phyloP scores from a whole-genome alignment of 1,140 invertebrate species.

The Rhyzopertha dominica region DNA sequence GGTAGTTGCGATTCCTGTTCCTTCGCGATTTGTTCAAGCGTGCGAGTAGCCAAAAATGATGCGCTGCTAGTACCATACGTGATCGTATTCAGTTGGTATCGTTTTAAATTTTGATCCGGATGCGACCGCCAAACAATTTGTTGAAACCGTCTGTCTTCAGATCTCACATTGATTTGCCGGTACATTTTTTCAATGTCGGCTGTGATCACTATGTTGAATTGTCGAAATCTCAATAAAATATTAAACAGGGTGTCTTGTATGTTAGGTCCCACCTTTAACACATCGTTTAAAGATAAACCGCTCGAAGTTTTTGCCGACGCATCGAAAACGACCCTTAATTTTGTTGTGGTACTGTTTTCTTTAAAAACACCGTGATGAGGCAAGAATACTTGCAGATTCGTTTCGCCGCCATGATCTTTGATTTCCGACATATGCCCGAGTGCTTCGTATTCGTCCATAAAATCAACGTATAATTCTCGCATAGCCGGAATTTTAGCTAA shows the following conservation, averaged over 20 bases:
- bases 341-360: constrained; percentile 33
- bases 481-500: constrained; percentile 8
- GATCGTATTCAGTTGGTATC: constrained; percentile 29
- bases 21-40: constrained; percentile 23
- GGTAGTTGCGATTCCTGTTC: constrained; percentile 23
- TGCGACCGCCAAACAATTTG: constrained; percentile 43
- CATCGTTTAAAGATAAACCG: constrained; percentile 32
- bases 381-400: too few relatives aligned
- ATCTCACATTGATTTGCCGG: constrained; percentile 35
- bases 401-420: constrained; percentile 5
- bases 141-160: constrained; percentile 37
- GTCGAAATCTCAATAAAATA: constrained; percentile 20
- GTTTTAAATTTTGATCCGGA: constrained; percentile 25
- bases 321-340: constrained; percentile 41
- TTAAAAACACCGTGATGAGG: constrained; percentile 45
- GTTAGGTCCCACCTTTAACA: constrained; percentile 28
- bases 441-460: constrained; percentile 36
- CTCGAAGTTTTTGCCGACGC: constrained; percentile 30
- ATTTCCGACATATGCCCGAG: constrained; percentile 29
- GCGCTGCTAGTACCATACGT: constrained; percentile 34
- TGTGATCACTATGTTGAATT: constrained; percentile 22
- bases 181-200: constrained; percentile 42
- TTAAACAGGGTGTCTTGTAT: constrained; percentile 32
- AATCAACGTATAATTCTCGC: constrained; percentile 24
- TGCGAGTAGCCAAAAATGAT: constrained; percentile 33